A percentile compares a stretch with the other conserved stretches of the same genome.
These are phyloP conservation scores for Trypoxylon attenuatum DNA, from an alignment of 2,888 invertebrate genomes.

Conservation along the genomic window DNA sequence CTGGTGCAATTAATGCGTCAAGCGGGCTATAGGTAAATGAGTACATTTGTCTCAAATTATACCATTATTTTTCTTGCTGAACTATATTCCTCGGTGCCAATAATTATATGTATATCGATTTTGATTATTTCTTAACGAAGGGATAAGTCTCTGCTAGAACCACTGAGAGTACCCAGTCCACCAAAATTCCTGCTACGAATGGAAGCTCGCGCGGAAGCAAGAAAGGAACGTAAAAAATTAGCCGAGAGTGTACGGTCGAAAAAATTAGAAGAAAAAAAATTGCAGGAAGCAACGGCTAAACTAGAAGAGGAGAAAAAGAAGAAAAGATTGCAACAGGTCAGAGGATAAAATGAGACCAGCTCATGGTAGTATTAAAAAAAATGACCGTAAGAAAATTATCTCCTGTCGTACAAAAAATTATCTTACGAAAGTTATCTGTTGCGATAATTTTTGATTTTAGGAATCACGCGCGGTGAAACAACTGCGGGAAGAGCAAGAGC, in stretches of 20 bases:
- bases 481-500: slow-evolving; percentile 62
- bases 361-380: slow-evolving; percentile 33
- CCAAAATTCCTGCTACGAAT: slow-evolving; percentile 84
- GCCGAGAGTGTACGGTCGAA: slow-evolving; percentile 68
- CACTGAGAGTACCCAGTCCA: slow-evolving; percentile 55
- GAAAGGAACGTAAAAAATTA: slow-evolving; percentile 75
- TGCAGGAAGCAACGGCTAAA: slow-evolving; percentile 67
- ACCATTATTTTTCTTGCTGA: not conserved
- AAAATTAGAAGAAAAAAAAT: slow-evolving; percentile 74
- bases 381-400: slow-evolving; percentile 7
- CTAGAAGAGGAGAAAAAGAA: slow-evolving; percentile 72
- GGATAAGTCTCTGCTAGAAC: slow-evolving; percentile 49
- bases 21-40: slow-evolving; percentile 61
- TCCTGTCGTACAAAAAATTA: too few relatives aligned
- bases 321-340: slow-evolving; percentile 73
- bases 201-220: slow-evolving; percentile 83
- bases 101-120: not conserved
- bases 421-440: not conserved
- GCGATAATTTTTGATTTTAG: slow-evolving; percentile 41
- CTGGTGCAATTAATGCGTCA: slow-evolving; percentile 65
- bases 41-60: slow-evolving; percentile 3
- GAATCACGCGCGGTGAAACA: slow-evolving; percentile 61
- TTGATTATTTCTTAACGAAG: slow-evolving; percentile 37
- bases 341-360: slow-evolving; percentile 55
- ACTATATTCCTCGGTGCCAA: not conserved